Percentiles rank a stretch among this genome's conserved stretches.
Conservation (phyloP, 2,113 vertebrate genomes). For the Plectropomus leopardus region DNA sequence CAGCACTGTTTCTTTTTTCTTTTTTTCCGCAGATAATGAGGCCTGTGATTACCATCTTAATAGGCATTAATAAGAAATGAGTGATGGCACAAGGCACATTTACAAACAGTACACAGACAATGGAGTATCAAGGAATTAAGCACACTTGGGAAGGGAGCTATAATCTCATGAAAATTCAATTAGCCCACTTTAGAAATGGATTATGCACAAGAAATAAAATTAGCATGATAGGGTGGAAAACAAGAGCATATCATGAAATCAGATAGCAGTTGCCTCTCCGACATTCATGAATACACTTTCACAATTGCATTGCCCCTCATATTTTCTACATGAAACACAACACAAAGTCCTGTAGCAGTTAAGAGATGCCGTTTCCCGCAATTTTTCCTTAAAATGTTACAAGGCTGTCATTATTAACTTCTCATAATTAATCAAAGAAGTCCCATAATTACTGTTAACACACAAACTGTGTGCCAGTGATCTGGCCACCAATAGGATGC, state of each 20-base stretch:
- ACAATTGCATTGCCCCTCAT: neutral
- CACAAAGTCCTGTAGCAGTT: neutral
- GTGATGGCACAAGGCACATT: slow-evolving; percentile 55
- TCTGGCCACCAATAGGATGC: no score
- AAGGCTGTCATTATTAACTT: slow-evolving; percentile 2
- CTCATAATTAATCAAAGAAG: neutral
- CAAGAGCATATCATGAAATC: slow-evolving; percentile 26
- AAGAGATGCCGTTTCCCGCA: neutral
- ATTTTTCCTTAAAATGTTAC: slow-evolving; percentile 25
- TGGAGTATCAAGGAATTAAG: slow-evolving; percentile 57
- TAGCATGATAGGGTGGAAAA: slow-evolving; percentile 33
- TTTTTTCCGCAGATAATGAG: slow-evolving; percentile 56
- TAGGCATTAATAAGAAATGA: slow-evolving; percentile 67
- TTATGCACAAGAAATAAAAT: slow-evolving; percentile 63
- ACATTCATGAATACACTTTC: slow-evolving; percentile 12
- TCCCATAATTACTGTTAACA: neutral
- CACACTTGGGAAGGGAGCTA: slow-evolving; percentile 48
- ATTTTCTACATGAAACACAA: neutral
- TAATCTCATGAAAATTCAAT: slow-evolving; percentile 75
- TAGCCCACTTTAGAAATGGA: slow-evolving; percentile 63
- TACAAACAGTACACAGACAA: slow-evolving; percentile 65
- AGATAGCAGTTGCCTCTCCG: neutral
- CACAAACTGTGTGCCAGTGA: no score
- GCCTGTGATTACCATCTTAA: slow-evolving; percentile 67
- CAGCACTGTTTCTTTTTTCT: neutral